Evolutionary conservation across 2,113 vertebrate species (phyloP).

Genomic region (Campylomormyrus tamandua): DNA sequence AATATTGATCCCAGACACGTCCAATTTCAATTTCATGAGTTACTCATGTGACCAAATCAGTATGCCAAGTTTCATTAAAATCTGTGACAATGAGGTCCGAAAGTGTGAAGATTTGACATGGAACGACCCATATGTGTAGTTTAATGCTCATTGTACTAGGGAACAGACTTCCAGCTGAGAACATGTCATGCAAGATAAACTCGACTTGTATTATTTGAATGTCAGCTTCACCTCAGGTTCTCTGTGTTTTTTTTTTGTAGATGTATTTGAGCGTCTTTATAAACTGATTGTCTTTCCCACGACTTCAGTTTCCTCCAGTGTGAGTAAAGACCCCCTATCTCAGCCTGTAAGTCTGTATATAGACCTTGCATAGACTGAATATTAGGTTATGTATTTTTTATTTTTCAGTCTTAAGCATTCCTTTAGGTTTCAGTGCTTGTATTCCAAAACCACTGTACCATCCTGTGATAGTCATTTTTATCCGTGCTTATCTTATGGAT

Average conservation of each 20-base stretch:
- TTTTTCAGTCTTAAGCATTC: neutral
- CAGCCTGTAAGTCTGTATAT: conserved; percentile 48
- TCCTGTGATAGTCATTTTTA: neutral
- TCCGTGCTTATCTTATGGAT: neutral
- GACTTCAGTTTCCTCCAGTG: conserved; percentile 48
- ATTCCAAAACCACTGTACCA: neutral
- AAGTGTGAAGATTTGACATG: too few species aligned
- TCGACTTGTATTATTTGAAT: neutral
- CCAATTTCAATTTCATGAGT: too few species aligned
- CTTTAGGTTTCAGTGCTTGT: neutral
- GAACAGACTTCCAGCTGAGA: neutral
- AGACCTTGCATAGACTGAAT: neutral
- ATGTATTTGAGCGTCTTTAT: conserved; percentile 26
- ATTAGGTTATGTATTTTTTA: neutral
- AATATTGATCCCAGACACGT: too few species aligned
- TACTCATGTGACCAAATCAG: too few species aligned
- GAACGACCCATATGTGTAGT: neutral
- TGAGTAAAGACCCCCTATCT: conserved; percentile 40
- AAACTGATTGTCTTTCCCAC: conserved; percentile 41
- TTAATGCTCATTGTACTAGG: neutral
- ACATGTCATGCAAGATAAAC: neutral
- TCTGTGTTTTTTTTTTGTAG: conserved; percentile 35
- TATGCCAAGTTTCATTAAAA: too few species aligned
- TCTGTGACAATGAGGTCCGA: too few species aligned
- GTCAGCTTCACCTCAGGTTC: neutral